These are phyloP conservation scores for Aphaenogaster rudis DNA, from an alignment of 1,140 invertebrate genomes.

Conservation along the genomic window DNA sequence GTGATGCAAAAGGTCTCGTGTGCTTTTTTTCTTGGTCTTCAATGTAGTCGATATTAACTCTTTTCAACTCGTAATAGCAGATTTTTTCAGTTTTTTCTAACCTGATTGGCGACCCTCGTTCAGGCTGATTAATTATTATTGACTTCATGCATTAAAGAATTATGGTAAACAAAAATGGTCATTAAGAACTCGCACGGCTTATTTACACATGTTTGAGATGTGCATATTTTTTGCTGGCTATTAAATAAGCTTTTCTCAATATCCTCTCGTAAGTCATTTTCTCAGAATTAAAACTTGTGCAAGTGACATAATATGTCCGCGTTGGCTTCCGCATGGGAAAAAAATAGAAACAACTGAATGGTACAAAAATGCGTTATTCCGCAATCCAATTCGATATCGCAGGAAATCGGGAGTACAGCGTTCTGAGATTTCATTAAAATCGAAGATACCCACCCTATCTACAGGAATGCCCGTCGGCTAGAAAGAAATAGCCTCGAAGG, in stretches of 20 bases:
- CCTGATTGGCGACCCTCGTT: not conserved
- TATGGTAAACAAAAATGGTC: not conserved
- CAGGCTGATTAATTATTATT: conserved; percentile 7
- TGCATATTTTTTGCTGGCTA: not conserved
- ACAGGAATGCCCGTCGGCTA: conserved; percentile 64
- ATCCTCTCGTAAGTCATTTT: not conserved
- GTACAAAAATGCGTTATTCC: not conserved
- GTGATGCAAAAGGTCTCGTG: not conserved
- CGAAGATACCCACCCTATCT: conserved; percentile 59
- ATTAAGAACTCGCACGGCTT: not conserved
- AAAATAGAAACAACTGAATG: not conserved
- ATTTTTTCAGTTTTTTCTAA: conserved; percentile 37
- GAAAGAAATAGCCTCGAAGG: conserved; percentile 58
- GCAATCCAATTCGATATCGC: conserved; percentile 47
- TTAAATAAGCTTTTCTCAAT: conserved; percentile 22
- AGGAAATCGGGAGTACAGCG: conserved; percentile 21
- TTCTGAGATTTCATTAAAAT: conserved; percentile 70
- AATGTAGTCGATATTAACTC: conserved; percentile 2
- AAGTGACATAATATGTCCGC: not conserved
- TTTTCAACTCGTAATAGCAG: not conserved
- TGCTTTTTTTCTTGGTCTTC: not conserved
- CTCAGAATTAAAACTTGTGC: not conserved
- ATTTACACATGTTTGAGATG: conserved; percentile 12
- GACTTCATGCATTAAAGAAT: conserved; percentile 27
- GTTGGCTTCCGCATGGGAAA: not conserved